These are phyloP conservation scores for Mamestra brassicae DNA, from an alignment of 2,888 invertebrate species.

Conservation along the genomic window DNA sequence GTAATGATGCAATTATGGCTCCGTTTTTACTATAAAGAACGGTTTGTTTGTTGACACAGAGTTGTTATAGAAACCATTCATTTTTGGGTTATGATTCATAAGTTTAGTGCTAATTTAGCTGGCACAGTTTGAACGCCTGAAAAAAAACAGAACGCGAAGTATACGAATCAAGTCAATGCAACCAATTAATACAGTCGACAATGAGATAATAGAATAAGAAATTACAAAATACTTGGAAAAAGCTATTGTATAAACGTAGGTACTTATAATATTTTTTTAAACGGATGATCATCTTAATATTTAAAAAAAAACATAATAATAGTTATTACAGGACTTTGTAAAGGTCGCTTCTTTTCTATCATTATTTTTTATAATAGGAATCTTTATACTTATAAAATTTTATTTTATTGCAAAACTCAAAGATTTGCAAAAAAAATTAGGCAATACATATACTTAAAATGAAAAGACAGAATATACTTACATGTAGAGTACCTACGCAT, in stretches of 20 bases:
- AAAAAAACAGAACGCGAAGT: constrained; percentile 7
- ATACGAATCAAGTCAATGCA: not conserved
- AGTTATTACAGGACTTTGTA: no score
- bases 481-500: not conserved
- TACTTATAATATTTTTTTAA: not conserved
- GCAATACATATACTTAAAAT: not conserved
- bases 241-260: not conserved
- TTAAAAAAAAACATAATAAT: no score
- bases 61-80: constrained; percentile 67
- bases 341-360: no score
- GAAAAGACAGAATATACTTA: not conserved
- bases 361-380: no score
- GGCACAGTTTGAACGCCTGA: constrained; percentile 34
- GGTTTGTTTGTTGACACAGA: constrained; percentile 67
- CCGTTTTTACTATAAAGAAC: constrained; percentile 16
- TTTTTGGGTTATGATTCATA: constrained; percentile 55
- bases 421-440: not conserved
- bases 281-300: no score
- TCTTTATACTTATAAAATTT: no score
- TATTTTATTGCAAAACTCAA: no score
- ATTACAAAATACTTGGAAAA: not conserved
- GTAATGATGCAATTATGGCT: constrained; percentile 14
- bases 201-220: not conserved
- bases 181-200: not conserved
- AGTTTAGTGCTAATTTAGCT: constrained; percentile 34